Base-by-base conservation (phyloP, 2,797 vertebrate species). In the Spea hammondii region DNA sequence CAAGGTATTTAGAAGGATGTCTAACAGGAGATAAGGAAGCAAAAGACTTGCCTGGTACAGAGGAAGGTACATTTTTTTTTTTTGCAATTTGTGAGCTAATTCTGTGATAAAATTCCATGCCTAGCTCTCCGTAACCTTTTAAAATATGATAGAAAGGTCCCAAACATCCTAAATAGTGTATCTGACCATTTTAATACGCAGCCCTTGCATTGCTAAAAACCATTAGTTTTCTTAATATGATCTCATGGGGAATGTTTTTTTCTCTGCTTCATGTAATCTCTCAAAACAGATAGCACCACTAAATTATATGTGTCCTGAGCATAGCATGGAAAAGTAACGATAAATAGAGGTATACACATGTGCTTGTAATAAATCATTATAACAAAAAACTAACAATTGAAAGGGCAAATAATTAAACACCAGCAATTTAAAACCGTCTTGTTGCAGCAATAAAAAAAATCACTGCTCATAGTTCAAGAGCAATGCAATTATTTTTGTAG, bases 371-470 rank as follows among this genome's bases (percentile, higher is more conserved):
- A 79, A 74, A 74, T 79, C 65, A 69, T 69, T 55, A 74, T 70
- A 79, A 60, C 53, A 17, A 73, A 67, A 62, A 57, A 68, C 55
- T 53, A 73, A 57, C 54, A 79, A 67, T 69, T 47, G 8, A 79
- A 79, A 79, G 72, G 78, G 65, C 71, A 74, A 74, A 62, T 79
- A 74, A 74, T 79, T 62, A 79, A 46, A 79, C 71, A 64, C 48
- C 6, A 64, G 49, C 65, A 60, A 68, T 79, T 69, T 67, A 73
- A 74, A 65, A 79, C 45, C 70, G 67, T 49, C 67, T 53, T 73
- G 48, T 62, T 69, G 5, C 10, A 73, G 65, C 48, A 51, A 60
- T 69, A 74, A 68, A 73, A 72, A 72, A 72, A 72, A 71, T 48
- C 4, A 45, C 51, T 50, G 10, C 5, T 44, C 51, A 49, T n/a